These are phyloP conservation scores for Lasioglossum baleicum DNA, from an alignment of 1,140 invertebrate species.

Conservation along the genomic window DNA sequence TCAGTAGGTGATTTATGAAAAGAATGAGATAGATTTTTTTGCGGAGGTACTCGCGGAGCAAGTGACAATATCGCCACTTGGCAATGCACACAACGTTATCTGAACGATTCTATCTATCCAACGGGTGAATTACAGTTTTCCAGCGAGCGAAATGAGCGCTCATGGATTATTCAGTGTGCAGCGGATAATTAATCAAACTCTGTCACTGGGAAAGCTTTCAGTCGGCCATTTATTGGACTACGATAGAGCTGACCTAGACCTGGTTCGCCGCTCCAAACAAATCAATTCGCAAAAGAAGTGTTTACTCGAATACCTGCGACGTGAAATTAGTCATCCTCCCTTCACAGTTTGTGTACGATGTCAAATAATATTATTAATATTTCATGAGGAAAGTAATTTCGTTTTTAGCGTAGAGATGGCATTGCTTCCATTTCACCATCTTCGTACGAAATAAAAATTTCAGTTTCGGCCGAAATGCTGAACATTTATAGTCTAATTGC, in stretches of 20 bases:
- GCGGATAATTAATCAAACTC: not conserved
- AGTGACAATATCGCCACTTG: not conserved
- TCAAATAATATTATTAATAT: not conserved
- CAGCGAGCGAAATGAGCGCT: not conserved
- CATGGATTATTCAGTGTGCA: not conserved
- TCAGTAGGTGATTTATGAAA: too few relatives aligned
- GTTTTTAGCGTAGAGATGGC: too few relatives aligned
- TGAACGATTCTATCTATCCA: not conserved
- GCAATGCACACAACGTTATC: not conserved
- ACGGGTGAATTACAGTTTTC: conserved; percentile 8
- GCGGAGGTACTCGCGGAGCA: not conserved
- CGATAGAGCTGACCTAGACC: not conserved
- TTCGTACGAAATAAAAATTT: too few relatives aligned
- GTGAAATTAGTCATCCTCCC: not conserved
- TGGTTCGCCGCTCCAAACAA: not conserved
- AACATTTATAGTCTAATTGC: too few relatives aligned
- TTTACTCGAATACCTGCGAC: not conserved
- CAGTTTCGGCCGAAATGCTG: too few relatives aligned
- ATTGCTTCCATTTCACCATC: too few relatives aligned
- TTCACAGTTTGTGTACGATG: not conserved
- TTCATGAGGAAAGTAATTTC: too few relatives aligned
- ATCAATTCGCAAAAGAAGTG: not conserved
- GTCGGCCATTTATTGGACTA: not conserved
- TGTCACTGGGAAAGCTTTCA: not conserved
- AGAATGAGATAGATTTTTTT: not conserved